Evolutionary conservation across 92 coral and sea anemone species (phyloP).

Genomic region (Siderastrea radians): DNA sequence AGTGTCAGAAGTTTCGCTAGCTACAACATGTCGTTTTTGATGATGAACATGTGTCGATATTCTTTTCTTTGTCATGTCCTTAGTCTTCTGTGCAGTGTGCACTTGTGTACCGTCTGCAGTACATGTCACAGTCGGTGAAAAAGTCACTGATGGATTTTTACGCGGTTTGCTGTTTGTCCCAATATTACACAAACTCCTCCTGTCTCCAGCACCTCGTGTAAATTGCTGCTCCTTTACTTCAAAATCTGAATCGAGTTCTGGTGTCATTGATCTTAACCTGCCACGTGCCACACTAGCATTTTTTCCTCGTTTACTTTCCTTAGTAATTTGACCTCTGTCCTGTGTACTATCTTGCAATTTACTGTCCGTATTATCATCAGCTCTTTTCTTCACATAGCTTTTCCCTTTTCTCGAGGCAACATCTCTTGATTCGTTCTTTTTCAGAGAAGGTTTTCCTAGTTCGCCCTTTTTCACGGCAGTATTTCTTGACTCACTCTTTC

Average conservation of each 20-base stretch:
- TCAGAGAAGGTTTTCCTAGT: background rate
- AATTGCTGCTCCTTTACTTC: background rate
- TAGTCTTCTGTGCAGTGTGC: slow-evolving; percentile 37
- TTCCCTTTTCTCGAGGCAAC: slow-evolving; percentile 23
- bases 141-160: slow-evolving; percentile 83
- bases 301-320: slow-evolving; percentile 14
- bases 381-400: background rate
- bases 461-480: slow-evolving; percentile 9
- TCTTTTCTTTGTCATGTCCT: slow-evolving; percentile 59
- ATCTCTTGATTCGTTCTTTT: slow-evolving; percentile 7
- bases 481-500: slow-evolving; percentile 9
- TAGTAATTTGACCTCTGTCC: background rate
- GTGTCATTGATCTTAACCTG: background rate
- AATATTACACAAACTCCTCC: slow-evolving; percentile 45
- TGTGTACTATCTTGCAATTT: slow-evolving; percentile 9
- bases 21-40: slow-evolving; percentile 43
- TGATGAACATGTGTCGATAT: slow-evolving; percentile 22
- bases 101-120: slow-evolving; percentile 10
- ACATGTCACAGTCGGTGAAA: slow-evolving; percentile 79
- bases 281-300: background rate
- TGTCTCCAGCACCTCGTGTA: background rate
- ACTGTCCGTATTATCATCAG: background rate
- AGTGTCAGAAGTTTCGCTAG: slow-evolving; percentile 88
- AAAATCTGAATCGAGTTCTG: slow-evolving; percentile 12
- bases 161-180: slow-evolving; percentile 43